Evolutionary conservation across 2,797 vertebrate genomes (phyloP), one percentile per base, ranked within the genome.

Genomic region (Uromys caudimaculatus): DNA sequence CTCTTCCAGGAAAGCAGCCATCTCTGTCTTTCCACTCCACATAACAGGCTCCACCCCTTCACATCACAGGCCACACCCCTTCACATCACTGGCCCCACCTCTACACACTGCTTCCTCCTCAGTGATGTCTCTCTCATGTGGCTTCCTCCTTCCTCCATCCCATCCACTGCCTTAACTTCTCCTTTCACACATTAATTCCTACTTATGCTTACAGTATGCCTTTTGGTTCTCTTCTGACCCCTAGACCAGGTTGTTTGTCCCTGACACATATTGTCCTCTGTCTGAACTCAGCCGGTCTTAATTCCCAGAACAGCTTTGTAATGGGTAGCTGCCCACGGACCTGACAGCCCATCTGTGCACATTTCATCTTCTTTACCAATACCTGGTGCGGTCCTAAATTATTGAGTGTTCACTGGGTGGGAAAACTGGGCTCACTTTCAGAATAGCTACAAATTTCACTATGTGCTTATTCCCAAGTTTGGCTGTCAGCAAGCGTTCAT

Each of bases 31-130:
- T 54, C 32, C 27, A 32, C 17, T 60, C 67, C 10, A 12, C 21
- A 87, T 47, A 35, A 9, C 2, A 6, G 0, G 23, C 21, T 54
- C 60, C 62, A 64, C 62, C 62, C 62, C 67, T n/a, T 6, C 7
- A 9, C 10, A 78, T 29, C n/a, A 4, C 2, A 7, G 1, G 7
- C 13, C 60, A 47, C 35, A 3, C 16, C 64, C 64, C 32, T 17
- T 17, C 7, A 6, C 21, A 73, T 35, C 32, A 4, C 1, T 4
- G 0, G 23, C 10, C 54, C 76, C 4, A 0, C 5, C 50, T 29
- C 58, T 16, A 7, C 29, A 10, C 1, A 23, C 4, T 17, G 1
- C 35, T 23, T 88, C 62, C 62, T 75, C 71, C 0, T 44, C 19
- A 32, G 44, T 27, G 35, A 44, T 4, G 16, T 10, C n/a, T 38